Conservation (phyloP, 2,797 vertebrate species). For the Nannoperca australis region DNA sequence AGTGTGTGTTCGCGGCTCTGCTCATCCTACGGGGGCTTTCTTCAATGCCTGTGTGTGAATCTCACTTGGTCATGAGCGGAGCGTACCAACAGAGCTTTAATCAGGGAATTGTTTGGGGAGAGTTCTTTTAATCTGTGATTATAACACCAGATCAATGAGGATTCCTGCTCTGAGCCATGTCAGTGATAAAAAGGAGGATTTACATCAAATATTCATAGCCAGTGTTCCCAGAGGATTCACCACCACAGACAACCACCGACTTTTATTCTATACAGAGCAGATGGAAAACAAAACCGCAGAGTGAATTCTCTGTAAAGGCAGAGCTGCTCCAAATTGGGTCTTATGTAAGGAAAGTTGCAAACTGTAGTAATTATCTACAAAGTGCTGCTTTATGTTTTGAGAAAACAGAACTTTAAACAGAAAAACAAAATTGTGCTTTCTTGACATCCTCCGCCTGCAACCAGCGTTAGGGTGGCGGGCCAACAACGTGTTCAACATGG, state of each 20-base stretch:
- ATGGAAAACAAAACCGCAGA: constrained; percentile 68
- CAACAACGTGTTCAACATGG: constrained; percentile 55
- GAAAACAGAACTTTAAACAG: constrained; percentile 53
- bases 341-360: constrained; percentile 60
- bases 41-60: constrained; percentile 61
- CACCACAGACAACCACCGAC: constrained; percentile 72
- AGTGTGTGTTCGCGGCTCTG: constrained; percentile 57
- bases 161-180: constrained; percentile 78
- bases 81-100: constrained; percentile 81
- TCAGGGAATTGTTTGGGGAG: constrained; percentile 82
- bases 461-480: constrained; percentile 6
- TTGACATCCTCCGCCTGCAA: constrained; percentile 20
- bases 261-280: constrained; percentile 71
- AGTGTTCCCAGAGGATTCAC: constrained; percentile 66
- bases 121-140: constrained; percentile 84
- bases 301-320: constrained; percentile 62
- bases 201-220: constrained; percentile 86
- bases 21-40: constrained; percentile 62
- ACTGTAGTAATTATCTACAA: constrained; percentile 67
- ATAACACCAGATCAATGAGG: constrained; percentile 85
- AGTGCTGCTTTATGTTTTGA: constrained; percentile 54
- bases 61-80: constrained; percentile 62
- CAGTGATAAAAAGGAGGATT: constrained; percentile 82
- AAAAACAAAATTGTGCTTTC: not conserved
- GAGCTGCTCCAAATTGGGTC: constrained; percentile 62